Evolutionary conservation across 2,113 vertebrate genomes (phyloP), one percentile per base, ranked within the genome.

Genomic region (Caranx melampygus): DNA sequence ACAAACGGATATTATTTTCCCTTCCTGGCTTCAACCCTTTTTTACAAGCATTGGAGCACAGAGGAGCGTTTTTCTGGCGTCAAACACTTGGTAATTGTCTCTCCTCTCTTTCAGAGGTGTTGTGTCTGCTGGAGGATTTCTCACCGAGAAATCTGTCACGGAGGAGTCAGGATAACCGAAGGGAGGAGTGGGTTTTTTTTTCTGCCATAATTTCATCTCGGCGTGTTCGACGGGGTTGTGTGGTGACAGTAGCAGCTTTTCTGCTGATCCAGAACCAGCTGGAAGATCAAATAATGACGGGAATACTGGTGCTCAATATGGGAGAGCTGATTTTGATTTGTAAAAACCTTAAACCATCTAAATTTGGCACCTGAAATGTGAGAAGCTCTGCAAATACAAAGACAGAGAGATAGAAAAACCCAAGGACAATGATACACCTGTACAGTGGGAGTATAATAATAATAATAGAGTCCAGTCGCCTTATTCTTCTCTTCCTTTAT

Each of bases 1-100:
- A 87, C 72, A 81, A 92, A 91, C 77, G 72, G 80, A 86, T 86
- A 90, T 92, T 82, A 88, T 91, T 90, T 84, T 62, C 74, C 74
- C 75, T 63, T 55, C 72, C 62, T 84, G 85, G 51, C 81, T 88
- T 88, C 69, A 78, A 89, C 76, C 79, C 26, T 26, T 86, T 75
- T 92, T 49, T 72, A 60, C 83, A 62, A 61, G 88, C 89, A 90
- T 87, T 81, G 55, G 77, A 91, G 80, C 82, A 69, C 81, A 87
- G 85, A 45, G 71, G 78, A 89, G 83, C 58, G n/a, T 87, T 81
- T 91, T 71, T 91, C 68, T 85, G 78, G 78, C 75, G n/a, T 88
- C 81, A 84, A 60, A 83, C 83, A 77, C 68, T 78, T 71, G 65
- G 85, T 92, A 91, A 94, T 92, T 92, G 90, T 81, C 78, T 73